These are phyloP conservation scores for Papilio polytes DNA, from an alignment of 1,140 invertebrate species.

Conservation along the genomic window DNA sequence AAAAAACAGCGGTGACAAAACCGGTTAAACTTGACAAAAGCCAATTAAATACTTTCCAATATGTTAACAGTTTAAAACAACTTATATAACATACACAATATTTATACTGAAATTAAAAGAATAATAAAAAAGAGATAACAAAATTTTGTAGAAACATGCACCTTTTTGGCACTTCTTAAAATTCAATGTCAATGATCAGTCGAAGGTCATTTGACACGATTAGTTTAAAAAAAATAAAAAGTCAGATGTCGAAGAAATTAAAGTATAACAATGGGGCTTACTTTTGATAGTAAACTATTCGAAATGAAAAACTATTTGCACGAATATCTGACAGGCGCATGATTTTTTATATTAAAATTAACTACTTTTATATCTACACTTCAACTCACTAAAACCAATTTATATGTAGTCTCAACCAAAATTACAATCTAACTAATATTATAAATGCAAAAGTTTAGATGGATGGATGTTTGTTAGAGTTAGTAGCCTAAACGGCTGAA, in stretches of 20 bases:
- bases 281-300: neutral
- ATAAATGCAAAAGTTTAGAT: too few species aligned
- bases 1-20: neutral
- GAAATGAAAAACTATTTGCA: neutral
- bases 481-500: too few species aligned
- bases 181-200: neutral
- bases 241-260: too few species aligned
- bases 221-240: neutral
- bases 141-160: neutral
- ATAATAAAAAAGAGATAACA: neutral
- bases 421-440: too few species aligned
- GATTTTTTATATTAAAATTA: too few species aligned
- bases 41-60: constrained; percentile 19
- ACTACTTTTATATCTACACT: too few species aligned
- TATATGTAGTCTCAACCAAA: neutral
- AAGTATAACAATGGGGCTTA: neutral
- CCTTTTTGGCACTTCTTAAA: neutral
- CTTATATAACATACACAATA: neutral
- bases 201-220: neutral
- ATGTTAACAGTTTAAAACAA: neutral
- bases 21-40: constrained; percentile 4
- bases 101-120: neutral
- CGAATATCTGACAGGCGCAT: too few species aligned
- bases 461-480: too few species aligned
- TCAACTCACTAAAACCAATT: too few species aligned